phyloP scores from a whole-genome alignment of 2,797 vertebrate genomes.

The Chrysocyon brachyurus region DNA sequence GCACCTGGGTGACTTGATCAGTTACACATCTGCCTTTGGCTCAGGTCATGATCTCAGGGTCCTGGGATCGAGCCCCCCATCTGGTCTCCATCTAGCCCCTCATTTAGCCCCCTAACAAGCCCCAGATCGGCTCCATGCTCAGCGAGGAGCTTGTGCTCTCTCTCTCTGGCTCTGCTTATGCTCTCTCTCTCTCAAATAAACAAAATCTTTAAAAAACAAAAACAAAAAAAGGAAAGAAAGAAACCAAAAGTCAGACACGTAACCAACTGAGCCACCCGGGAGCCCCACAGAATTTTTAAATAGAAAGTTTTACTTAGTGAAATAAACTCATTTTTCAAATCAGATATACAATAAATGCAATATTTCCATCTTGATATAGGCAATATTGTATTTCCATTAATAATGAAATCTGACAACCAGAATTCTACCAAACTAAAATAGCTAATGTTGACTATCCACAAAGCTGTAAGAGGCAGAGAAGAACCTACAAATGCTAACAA shows the following conservation, averaged over 20 bases:
- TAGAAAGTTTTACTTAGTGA: not conserved
- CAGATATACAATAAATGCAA: not conserved
- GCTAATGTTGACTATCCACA: not conserved
- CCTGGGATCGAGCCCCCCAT: no score
- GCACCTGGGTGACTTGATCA: no score
- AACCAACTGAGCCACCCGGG: not conserved
- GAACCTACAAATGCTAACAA: constrained; percentile 10
- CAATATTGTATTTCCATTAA: not conserved
- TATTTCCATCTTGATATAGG: not conserved
- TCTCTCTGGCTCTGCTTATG: no score
- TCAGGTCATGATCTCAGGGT: no score
- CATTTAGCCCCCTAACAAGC: no score
- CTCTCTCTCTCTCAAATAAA: no score
- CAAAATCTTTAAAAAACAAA: no score
- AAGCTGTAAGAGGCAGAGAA: not conserved
- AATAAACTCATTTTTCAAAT: constrained; percentile 34
- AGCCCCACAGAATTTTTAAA: not conserved
- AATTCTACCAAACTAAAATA: constrained; percentile 20
- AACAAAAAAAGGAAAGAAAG: not conserved
- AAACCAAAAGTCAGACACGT: not conserved
- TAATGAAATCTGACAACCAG: not conserved
- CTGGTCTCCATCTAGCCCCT: no score
- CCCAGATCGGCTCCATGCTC: no score
- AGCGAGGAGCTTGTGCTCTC: no score
- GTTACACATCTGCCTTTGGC: no score